A percentile compares a stretch with the other conserved stretches of the same genome.
Evolutionary conservation across 2,888 invertebrate species (phyloP).

Genomic region (Polydrusus tereticollis): DNA sequence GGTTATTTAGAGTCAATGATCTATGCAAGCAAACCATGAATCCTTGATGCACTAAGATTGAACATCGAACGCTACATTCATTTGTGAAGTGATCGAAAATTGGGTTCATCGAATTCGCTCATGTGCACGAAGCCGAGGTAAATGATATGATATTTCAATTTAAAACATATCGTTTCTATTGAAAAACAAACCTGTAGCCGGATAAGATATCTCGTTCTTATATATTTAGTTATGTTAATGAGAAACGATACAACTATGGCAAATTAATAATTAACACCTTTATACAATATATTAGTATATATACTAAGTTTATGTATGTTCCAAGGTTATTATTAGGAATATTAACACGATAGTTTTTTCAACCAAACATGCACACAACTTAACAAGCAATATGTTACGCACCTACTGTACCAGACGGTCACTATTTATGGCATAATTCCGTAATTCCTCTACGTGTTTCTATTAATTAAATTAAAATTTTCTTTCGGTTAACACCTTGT

Average conservation of each 20-base stretch:
- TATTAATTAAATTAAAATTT: background rate
- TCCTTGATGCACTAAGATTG: conserved; percentile 7
- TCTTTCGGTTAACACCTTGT: background rate
- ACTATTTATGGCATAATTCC: background rate
- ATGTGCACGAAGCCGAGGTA: conserved; percentile 9
- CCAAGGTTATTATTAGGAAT: too few relatives aligned
- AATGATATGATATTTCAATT: too few relatives aligned
- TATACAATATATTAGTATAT: too few relatives aligned
- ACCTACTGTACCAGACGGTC: background rate
- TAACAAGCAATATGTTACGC: background rate
- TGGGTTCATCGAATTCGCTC: conserved; percentile 14
- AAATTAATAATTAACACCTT: too few relatives aligned
- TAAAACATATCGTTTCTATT: too few relatives aligned
- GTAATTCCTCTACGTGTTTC: background rate
- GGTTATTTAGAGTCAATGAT: background rate
- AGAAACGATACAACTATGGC: too few relatives aligned
- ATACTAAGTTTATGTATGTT: too few relatives aligned
- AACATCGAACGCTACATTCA: background rate
- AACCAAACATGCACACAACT: too few relatives aligned
- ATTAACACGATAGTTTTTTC: too few relatives aligned
- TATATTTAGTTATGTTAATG: too few relatives aligned
- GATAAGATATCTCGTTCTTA: too few relatives aligned
- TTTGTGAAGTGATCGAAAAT: conserved; percentile 5
- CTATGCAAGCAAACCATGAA: conserved; percentile 13
- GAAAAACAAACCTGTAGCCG: too few relatives aligned